These are phyloP conservation scores for Scaptomyza montana DNA, from an alignment of 1,140 invertebrate genomes.

Conservation along the genomic window DNA sequence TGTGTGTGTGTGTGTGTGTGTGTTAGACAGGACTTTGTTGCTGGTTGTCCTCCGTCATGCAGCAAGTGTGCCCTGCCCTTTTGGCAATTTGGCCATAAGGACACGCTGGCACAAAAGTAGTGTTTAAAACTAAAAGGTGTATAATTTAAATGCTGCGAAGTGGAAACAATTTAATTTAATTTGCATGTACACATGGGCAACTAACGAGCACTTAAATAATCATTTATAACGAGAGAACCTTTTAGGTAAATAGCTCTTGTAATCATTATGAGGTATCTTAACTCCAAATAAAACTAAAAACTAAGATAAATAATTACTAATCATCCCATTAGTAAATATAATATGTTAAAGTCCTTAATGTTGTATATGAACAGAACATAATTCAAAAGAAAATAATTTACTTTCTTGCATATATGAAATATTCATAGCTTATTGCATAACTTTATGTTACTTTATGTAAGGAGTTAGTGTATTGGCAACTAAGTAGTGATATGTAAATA, in stretches of 20 bases:
- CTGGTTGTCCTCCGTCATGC: conserved; percentile 14
- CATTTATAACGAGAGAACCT: too few relatives aligned
- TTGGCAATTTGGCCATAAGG: conserved; percentile 15
- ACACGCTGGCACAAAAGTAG: conserved; percentile 9
- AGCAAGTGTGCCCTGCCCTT: conserved; percentile 5
- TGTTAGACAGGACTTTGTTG: conserved; percentile 1
- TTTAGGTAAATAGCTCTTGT: too few relatives aligned
- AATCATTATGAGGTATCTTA: too few relatives aligned
- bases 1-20: too few relatives aligned
- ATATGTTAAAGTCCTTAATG: too few relatives aligned
- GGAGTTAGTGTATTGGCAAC: not conserved
- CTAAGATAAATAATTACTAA: too few relatives aligned
- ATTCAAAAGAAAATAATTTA: too few relatives aligned
- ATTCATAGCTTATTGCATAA: not conserved
- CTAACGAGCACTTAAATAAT: not conserved
- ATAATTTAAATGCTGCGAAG: conserved; percentile 55
- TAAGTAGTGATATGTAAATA: not conserved
- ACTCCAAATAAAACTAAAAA: too few relatives aligned
- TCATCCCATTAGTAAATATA: too few relatives aligned
- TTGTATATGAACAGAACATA: too few relatives aligned
- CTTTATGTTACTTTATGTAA: not conserved
- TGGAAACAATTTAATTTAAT: not conserved
- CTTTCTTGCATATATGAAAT: too few relatives aligned
- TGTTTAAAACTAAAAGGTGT: conserved; percentile 47
- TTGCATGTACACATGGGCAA: conserved; percentile 22